Conservation (phyloP, 2,113 vertebrate species). For the Sinocyclocheilus anophthalmus region DNA sequence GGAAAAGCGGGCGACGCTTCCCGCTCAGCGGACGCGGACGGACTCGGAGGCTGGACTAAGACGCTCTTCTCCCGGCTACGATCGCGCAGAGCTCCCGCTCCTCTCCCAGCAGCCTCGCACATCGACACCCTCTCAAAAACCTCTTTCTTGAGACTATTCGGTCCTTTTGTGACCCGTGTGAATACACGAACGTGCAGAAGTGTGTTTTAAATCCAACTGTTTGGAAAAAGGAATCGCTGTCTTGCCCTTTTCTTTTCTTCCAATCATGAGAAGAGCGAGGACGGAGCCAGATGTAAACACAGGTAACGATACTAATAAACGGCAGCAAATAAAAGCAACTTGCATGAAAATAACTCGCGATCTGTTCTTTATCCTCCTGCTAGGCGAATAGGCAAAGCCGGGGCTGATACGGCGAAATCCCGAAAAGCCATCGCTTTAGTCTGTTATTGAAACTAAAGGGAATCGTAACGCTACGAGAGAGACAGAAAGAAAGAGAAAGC, state of each 20-base stretch:
- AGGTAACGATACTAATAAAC: slow-evolving; percentile 78
- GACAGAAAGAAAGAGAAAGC: slow-evolving; percentile 77
- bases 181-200: slow-evolving; percentile 65
- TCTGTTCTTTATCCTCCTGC: slow-evolving; percentile 64
- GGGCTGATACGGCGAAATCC: slow-evolving; percentile 62
- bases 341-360: slow-evolving; percentile 72
- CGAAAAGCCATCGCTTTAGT: slow-evolving; percentile 66
- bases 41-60: slow-evolving; percentile 78
- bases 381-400: slow-evolving; percentile 65
- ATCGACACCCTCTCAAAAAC: slow-evolving; percentile 65
- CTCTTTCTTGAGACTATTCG: slow-evolving; percentile 66
- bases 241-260: slow-evolving; percentile 75
- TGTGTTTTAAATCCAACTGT: slow-evolving; percentile 70
- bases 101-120: slow-evolving; percentile 61
- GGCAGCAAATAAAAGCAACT: slow-evolving; percentile 69
- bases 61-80: slow-evolving; percentile 76
- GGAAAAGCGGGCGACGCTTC: slow-evolving; percentile 57
- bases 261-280: slow-evolving; percentile 77
- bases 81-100: slow-evolving; percentile 74
- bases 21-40: slow-evolving; percentile 71
- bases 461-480: slow-evolving; percentile 63
- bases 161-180: slow-evolving; percentile 53
- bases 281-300: slow-evolving; percentile 82
- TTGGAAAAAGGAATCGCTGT: slow-evolving; percentile 73
- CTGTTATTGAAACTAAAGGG: slow-evolving; percentile 68